phyloP scores from a whole-genome alignment of 1,140 invertebrate species.

The Eubasilissa regina region DNA sequence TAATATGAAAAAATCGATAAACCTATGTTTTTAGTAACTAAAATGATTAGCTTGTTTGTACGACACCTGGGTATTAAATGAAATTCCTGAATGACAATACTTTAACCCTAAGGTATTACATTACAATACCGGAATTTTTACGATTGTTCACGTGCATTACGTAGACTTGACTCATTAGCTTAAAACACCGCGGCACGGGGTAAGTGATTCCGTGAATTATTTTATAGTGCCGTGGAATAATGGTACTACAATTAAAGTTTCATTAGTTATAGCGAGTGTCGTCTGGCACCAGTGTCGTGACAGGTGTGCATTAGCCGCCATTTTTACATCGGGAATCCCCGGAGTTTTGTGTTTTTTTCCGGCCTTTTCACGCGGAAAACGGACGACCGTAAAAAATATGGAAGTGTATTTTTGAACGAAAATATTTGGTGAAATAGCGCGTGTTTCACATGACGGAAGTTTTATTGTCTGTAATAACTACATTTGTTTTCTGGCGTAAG shows the following conservation, averaged over 20 bases:
- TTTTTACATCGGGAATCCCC: conserved; percentile 21
- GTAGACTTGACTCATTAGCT: conserved; percentile 22
- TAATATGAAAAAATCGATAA: too few relatives aligned
- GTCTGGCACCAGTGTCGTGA: conserved; percentile 32
- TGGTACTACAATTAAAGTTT: conserved; percentile 32
- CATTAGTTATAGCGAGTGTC: conserved; percentile 41
- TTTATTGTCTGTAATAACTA: conserved; percentile 32
- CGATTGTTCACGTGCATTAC: not conserved
- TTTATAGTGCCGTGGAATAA: conserved; percentile 27
- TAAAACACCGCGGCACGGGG: conserved; percentile 16
- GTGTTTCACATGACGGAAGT: not conserved
- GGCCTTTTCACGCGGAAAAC: conserved; percentile 22
- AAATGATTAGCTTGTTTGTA: too few relatives aligned
- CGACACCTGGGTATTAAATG: too few relatives aligned
- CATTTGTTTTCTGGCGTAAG: not conserved
- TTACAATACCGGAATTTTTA: conserved; percentile 10
- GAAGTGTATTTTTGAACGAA: conserved; percentile 11
- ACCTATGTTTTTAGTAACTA: too few relatives aligned
- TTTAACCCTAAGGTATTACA: too few relatives aligned
- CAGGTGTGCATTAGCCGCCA: conserved; percentile 27
- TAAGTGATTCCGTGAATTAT: conserved; percentile 41
- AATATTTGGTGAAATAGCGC: not conserved
- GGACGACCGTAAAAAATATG: conserved; percentile 13
- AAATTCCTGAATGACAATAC: too few relatives aligned
- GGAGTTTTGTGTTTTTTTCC: not conserved